Conservation (phyloP, 2,797 vertebrate genomes). For the Phalanger gymnotis region DNA sequence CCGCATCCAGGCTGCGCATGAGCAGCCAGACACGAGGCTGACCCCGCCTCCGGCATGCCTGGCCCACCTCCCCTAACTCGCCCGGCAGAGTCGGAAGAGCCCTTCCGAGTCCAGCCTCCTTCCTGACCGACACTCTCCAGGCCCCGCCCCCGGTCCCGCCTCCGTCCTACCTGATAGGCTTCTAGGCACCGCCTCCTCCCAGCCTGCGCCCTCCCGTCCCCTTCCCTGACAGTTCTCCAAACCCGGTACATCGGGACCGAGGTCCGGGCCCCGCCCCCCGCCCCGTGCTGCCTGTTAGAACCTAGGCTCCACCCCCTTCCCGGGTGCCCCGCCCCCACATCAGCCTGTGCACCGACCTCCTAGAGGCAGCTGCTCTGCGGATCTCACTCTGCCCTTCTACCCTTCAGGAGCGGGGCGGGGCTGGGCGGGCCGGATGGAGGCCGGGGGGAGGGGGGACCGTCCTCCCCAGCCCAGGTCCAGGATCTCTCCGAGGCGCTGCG, state of each 20-base stretch:
- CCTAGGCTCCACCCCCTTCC: too few species aligned
- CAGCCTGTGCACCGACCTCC: background rate
- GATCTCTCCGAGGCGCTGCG: background rate
- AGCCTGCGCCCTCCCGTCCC: background rate
- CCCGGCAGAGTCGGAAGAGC: background rate
- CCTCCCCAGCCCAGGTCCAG: background rate
- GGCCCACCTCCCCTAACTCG: background rate
- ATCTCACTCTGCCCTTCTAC: background rate
- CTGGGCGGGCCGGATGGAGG: background rate
- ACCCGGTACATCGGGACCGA: background rate
- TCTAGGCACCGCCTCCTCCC: background rate
- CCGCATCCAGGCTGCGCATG: background rate
- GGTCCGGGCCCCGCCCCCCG: background rate
- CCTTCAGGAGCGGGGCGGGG: background rate
- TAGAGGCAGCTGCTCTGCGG: fast-evolving
- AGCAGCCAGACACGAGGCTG: background rate
- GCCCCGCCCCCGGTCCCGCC: background rate
- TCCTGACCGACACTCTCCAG: background rate
- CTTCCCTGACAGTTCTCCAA: constrained; percentile 19
- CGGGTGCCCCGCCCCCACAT: background rate
- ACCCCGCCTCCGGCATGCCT: background rate
- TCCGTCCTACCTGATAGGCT: background rate
- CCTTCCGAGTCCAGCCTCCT: background rate
- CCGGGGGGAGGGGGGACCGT: too few species aligned
- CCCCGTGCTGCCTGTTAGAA: background rate